Percentiles rank a stretch among this genome's conserved stretches.
Conservation (phyloP, 2,797 vertebrate genomes). For the Orestias chungarensis region DNA sequence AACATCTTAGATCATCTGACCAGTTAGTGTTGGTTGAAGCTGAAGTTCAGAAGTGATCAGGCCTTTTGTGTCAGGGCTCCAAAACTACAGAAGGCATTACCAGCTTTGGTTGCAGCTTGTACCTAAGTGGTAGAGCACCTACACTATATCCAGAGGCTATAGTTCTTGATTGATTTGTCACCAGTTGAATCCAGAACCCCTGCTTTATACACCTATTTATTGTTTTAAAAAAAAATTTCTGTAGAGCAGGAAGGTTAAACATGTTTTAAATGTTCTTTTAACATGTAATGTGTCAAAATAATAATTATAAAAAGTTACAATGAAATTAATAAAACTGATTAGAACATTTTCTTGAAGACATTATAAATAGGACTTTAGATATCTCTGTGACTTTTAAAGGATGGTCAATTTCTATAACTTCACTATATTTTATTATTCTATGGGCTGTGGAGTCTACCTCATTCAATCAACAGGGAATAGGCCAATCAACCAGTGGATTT, state of each 20-base stretch:
- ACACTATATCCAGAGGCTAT: too few species aligned
- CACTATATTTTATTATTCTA: constrained; percentile 31
- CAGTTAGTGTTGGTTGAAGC: neutral
- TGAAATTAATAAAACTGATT: neutral
- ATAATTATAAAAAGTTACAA: neutral
- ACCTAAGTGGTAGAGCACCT: too few species aligned
- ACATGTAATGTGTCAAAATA: neutral
- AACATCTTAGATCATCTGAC: neutral
- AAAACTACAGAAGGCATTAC: too few species aligned
- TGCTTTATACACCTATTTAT: too few species aligned
- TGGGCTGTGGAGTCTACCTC: constrained; percentile 14
- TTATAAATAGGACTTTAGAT: constrained; percentile 22
- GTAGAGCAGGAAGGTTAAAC: too few species aligned
- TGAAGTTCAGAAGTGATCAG: neutral
- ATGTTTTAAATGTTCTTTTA: too few species aligned
- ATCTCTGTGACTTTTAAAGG: constrained; percentile 24
- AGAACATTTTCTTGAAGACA: constrained; percentile 4
- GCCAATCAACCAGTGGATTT: constrained; percentile 47
- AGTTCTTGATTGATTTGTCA: too few species aligned
- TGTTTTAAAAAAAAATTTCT: too few species aligned
- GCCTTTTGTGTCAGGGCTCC: too few species aligned
- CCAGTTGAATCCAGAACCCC: too few species aligned
- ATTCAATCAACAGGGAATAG: constrained; percentile 37
- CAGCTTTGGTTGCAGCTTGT: too few species aligned
- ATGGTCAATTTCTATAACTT: constrained; percentile 26